These are phyloP conservation scores for Garra rufa DNA, from an alignment of 2,113 vertebrate genomes.

Conservation along the genomic window DNA sequence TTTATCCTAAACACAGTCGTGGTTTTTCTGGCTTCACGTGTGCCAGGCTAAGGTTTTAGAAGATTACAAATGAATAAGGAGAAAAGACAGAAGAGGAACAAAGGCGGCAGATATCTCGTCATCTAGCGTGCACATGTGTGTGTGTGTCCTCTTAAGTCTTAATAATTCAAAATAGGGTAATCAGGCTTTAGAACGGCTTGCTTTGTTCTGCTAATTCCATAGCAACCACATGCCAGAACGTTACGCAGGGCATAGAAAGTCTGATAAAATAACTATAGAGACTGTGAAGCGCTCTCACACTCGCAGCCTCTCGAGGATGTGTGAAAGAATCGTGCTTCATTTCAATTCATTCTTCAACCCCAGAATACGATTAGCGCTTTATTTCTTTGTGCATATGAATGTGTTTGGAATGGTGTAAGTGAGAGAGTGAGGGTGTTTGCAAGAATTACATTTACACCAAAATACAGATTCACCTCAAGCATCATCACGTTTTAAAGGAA, in stretches of 20 bases:
- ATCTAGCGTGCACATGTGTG: slow-evolving; percentile 5
- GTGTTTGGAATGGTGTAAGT: slow-evolving; percentile 21
- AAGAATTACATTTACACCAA: not conserved
- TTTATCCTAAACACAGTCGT: slow-evolving; percentile 8
- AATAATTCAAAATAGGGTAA: slow-evolving; percentile 52
- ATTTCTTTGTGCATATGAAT: slow-evolving; percentile 9
- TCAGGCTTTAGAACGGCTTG: slow-evolving; percentile 26
- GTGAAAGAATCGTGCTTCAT: slow-evolving; percentile 29
- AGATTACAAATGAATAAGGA: slow-evolving; percentile 6
- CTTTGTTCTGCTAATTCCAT: slow-evolving; percentile 51
- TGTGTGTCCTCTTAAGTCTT: slow-evolving; percentile 33
- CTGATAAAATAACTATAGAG: slow-evolving; percentile 25
- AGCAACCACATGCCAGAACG: slow-evolving; percentile 45
- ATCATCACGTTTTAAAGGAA: not conserved
- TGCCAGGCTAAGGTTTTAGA: not conserved
- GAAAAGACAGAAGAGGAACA: slow-evolving; percentile 24
- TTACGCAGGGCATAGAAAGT: slow-evolving; percentile 5
- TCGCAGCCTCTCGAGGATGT: slow-evolving; percentile 29
- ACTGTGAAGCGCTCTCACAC: slow-evolving; percentile 41
- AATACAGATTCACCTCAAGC: not conserved
- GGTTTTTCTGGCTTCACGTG: not conserved
- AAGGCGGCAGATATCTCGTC: slow-evolving; percentile 6
- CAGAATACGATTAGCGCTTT: slow-evolving; percentile 14
- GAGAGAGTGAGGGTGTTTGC: not conserved
- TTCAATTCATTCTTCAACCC: slow-evolving; percentile 28